Percentiles rank a stretch among this genome's conserved stretches.
These are phyloP conservation scores for Dynastes tityus DNA, from an alignment of 2,888 invertebrate genomes.

Conservation along the genomic window DNA sequence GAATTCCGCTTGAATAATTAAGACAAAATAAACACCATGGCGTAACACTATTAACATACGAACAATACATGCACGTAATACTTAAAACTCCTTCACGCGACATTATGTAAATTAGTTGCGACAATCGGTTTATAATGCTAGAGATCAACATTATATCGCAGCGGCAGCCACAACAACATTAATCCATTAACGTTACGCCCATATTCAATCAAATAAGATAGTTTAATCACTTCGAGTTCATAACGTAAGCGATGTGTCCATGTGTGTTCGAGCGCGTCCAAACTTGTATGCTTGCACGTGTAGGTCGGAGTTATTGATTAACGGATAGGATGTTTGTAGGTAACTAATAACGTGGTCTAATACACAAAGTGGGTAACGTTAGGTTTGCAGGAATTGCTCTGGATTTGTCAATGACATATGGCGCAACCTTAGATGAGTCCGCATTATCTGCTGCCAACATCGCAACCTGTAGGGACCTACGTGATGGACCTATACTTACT, in stretches of 20 bases:
- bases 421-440: neutral
- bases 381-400: neutral
- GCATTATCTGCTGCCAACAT: neutral
- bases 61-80: neutral
- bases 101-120: slow-evolving; percentile 1
- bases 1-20: too few species aligned
- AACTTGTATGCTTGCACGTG: neutral
- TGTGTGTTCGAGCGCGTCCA: neutral
- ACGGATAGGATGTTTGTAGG: slow-evolving; percentile 13
- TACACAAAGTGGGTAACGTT: slow-evolving; percentile 4
- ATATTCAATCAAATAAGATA: slow-evolving; percentile 32
- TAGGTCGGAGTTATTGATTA: slow-evolving; percentile 9
- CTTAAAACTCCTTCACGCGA: neutral
- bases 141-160: neutral
- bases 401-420: neutral
- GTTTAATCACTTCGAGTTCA: slow-evolving; percentile 13
- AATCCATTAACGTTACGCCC: slow-evolving; percentile 14
- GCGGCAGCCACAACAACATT: neutral
- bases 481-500: too few species aligned
- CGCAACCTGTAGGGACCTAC: too few species aligned
- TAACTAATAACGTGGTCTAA: slow-evolving; percentile 3
- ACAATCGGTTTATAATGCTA: neutral
- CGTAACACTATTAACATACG: neutral
- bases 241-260: neutral
- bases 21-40: too few species aligned